phyloP scores from a whole-genome alignment of 2,113 vertebrate genomes.

The Laterallus jamaicensis region DNA sequence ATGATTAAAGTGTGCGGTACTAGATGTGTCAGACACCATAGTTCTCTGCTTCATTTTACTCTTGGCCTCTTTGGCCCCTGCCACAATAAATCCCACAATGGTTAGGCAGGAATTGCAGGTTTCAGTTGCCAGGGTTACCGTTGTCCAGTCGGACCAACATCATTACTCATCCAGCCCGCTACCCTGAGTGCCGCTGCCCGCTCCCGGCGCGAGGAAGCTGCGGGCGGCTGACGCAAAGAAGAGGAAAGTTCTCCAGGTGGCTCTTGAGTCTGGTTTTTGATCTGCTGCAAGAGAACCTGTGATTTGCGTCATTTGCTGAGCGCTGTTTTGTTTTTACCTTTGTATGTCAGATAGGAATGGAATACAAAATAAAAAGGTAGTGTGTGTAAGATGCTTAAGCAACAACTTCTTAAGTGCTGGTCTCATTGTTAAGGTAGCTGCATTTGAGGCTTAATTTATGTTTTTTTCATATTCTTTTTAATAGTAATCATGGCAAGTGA shows the following conservation, averaged over 20 bases:
- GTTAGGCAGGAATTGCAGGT: slow-evolving; percentile 77
- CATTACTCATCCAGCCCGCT: slow-evolving; percentile 73
- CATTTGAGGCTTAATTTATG: background rate
- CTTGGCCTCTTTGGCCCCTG: slow-evolving; percentile 76
- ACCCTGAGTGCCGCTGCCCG: slow-evolving; percentile 29
- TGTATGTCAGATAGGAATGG: background rate
- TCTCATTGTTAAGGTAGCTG: background rate
- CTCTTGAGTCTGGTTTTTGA: background rate
- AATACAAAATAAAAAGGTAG: background rate
- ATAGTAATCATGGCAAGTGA: background rate
- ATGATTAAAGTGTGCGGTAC: slow-evolving; percentile 74
- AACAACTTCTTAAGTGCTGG: background rate
- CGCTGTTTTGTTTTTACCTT: fast-evolving
- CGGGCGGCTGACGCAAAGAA: background rate
- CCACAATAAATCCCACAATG: slow-evolving; percentile 77
- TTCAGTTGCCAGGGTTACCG: slow-evolving; percentile 84
- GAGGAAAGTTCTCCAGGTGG: background rate
- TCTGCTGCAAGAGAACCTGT: background rate
- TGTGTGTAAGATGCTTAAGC: background rate
- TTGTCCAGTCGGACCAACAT: slow-evolving; percentile 69
- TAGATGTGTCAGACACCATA: slow-evolving; percentile 78
- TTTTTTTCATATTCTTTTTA: background rate
- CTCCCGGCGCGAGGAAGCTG: background rate
- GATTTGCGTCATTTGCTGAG: background rate
- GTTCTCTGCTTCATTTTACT: slow-evolving; percentile 76